Base-by-base conservation (phyloP, 2,888 invertebrate genomes). In the Heliconius ethilla region DNA sequence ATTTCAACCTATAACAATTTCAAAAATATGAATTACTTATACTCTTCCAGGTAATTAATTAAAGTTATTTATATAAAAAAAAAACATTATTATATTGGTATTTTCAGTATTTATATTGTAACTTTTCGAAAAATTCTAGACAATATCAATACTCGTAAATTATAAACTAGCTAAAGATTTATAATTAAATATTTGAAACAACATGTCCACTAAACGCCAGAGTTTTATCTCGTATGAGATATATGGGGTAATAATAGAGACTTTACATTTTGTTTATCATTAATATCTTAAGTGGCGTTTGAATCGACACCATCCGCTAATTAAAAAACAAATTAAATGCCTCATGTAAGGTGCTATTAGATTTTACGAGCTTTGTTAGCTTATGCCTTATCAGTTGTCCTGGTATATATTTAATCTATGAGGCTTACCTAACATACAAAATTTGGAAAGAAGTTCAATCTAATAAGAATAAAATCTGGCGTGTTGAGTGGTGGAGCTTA, bases 311-410 rank as follows among this genome's bases (percentile, higher is more conserved):
- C 77, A 79, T 81, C 79, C 79, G 82, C 88, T 89, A 90, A 91
- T 91, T 91, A 91, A 90, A 89, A 91, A 88, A 87, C 87, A 89
- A 91, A 92, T 91, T 90, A 89, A 91, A 90, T 88, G 86, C 86
- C 84, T 84, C 86, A 86, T 89, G 90, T 90, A 87, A 89, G 87
- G 86, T 86, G 89, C 88, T 90, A 90, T 91, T 90, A 91, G 89
- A 89, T 92, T 92, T 92, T 90, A 92, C 87, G 92, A 91, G 88
- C 87, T 78, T 86, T 89, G 89, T 91, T 89, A 85, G 84, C 83
- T 80, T 82, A 22, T 82, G 83, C 85, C 75, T 80, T 75, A 67
- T 79, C 78, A 27, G 15, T 55, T 59, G 33, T 37, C 59, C 59
- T 33, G 33, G 33, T 72, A 72, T 33, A 59, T 29, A 7, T 5